These are phyloP conservation scores for Marmota monax DNA, from an alignment of 2,113 vertebrate genomes.

Conservation along the genomic window DNA sequence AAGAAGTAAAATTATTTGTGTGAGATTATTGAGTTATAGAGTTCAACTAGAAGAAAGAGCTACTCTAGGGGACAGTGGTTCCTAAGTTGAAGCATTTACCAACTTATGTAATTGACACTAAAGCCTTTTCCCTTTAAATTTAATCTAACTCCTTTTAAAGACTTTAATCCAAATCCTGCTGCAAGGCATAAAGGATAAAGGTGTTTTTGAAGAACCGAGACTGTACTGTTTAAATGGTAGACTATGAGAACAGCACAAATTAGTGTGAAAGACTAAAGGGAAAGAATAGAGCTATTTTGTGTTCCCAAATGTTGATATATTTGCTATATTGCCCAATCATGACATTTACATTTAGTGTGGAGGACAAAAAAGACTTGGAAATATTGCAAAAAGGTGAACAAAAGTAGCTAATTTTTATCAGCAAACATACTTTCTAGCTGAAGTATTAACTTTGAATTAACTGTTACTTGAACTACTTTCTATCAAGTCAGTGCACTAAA, in stretches of 20 bases:
- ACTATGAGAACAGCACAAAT: background rate
- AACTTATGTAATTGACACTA: background rate
- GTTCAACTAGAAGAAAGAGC: background rate
- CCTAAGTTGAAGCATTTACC: background rate
- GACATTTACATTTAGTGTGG: background rate
- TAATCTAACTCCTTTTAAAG: background rate
- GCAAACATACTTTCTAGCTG: background rate
- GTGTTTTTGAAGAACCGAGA: slow-evolving; percentile 4
- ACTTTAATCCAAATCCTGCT: background rate
- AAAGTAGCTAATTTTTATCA: slow-evolving; percentile 38
- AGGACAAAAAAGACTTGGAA: slow-evolving; percentile 16
- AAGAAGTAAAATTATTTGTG: background rate
- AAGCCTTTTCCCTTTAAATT: background rate
- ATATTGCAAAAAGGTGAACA: slow-evolving; percentile 33
- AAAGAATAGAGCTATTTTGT: background rate
- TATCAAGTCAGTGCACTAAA: background rate
- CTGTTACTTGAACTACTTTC: slow-evolving; percentile 18
- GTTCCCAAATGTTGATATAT: slow-evolving; percentile 45
- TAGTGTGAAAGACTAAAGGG: background rate
- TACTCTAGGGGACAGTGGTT: background rate
- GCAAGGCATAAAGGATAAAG: background rate
- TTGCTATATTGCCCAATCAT: background rate
- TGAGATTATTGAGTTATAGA: background rate
- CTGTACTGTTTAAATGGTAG: slow-evolving; percentile 10
- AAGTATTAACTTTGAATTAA: background rate